Evolutionary conservation across 2,113 vertebrate genomes (phyloP).

Genomic region (Chrysochloris asiatica): DNA sequence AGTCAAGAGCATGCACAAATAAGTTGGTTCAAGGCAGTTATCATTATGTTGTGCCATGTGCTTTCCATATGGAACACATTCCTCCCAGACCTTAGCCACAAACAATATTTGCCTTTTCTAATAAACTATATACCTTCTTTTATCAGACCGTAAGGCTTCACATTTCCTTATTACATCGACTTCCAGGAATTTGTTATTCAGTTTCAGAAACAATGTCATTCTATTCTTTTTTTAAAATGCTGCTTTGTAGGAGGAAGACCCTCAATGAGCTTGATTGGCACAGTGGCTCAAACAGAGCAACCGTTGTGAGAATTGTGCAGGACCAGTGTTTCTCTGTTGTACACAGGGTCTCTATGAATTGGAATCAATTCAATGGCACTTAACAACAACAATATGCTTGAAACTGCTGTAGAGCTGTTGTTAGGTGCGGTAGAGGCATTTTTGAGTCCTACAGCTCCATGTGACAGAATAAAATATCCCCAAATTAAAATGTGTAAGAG

Average conservation of each 20-base stretch:
- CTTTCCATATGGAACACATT: constrained; percentile 17
- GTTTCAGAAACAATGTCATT: constrained; percentile 20
- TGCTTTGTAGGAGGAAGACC: too few relatives aligned
- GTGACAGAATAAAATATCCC: neutral
- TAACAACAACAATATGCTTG: too few relatives aligned
- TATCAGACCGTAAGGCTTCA: constrained; percentile 1
- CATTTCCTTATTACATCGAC: constrained; percentile 21
- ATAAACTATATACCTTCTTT: constrained; percentile 36
- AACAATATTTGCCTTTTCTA: constrained; percentile 10
- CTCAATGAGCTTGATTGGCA: too few relatives aligned
- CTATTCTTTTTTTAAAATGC: neutral
- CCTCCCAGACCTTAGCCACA: neutral
- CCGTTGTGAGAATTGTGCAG: too few relatives aligned
- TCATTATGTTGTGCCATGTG: neutral
- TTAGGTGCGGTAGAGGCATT: neutral
- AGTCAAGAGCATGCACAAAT: neutral
- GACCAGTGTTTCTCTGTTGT: too few relatives aligned
- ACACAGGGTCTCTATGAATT: too few relatives aligned
- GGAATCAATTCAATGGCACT: too few relatives aligned
- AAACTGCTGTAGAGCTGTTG: too few relatives aligned
- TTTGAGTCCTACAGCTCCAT: neutral
- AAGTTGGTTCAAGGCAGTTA: neutral
- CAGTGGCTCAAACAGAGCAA: too few relatives aligned
- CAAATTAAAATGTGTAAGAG: constrained; percentile 26
- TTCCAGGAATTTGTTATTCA: constrained; percentile 38